Evolutionary conservation across 37 sponge, comb jelly and placozoan species (phyloP).

Genomic region (Amphimedon queenslandica): DNA sequence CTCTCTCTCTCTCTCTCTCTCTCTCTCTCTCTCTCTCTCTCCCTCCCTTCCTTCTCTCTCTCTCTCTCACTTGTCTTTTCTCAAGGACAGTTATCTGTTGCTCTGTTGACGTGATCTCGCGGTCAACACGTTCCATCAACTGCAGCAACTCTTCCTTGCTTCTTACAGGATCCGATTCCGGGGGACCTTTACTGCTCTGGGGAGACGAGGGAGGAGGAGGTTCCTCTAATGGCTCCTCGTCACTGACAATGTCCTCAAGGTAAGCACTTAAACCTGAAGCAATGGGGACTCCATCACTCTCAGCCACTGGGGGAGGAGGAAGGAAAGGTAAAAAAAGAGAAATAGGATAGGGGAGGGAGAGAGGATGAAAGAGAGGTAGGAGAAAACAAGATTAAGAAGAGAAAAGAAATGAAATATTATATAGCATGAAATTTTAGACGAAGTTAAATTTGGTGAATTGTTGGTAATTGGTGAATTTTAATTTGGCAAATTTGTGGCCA

Average conservation of each 20-base stretch:
- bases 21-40: no score
- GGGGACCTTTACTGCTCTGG: neutral
- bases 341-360: neutral
- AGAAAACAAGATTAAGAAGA: no score
- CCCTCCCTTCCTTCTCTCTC: no score
- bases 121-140: constrained; percentile 73
- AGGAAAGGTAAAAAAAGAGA: neutral
- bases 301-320: no score
- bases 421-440: no score
- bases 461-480: no score
- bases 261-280: constrained; percentile 48
- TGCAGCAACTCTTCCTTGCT: constrained; percentile 72
- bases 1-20: no score
- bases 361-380: no score
- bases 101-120: constrained; percentile 51
- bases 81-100: constrained; percentile 34
- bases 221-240: constrained; percentile 33
- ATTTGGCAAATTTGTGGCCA: no score
- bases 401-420: no score
- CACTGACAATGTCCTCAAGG: constrained; percentile 77
- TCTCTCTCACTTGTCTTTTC: constrained; percentile 66
- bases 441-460: no score
- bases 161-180: neutral
- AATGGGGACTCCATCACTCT: no score
- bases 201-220: neutral